These are phyloP conservation scores for Apantesis nais DNA, from an alignment of 2,888 invertebrate genomes.

Conservation along the genomic window DNA sequence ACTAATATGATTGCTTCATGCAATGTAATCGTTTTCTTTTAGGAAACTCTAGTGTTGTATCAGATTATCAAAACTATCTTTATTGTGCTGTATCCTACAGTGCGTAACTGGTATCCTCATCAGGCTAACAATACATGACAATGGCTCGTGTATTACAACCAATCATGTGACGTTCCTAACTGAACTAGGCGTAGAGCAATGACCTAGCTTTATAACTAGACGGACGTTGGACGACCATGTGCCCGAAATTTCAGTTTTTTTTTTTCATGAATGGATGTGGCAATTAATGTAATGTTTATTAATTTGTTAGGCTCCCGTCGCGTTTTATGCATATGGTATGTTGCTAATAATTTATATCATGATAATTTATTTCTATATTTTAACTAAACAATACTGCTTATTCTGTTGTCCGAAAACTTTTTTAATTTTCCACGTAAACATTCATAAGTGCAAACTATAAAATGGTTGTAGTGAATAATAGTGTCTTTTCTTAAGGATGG, in stretches of 20 bases:
- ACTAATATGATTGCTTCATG: no score
- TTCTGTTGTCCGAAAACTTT: no score
- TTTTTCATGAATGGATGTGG: constrained; percentile 8
- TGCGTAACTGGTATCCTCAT: constrained; percentile 58
- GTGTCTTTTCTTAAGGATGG: no score
- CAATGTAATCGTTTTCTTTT: not conserved
- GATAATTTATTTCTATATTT: not conserved
- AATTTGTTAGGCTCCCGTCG: not conserved
- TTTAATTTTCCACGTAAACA: no score
- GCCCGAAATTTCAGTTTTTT: constrained; percentile 14
- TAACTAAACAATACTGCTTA: no score
- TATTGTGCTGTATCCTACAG: not conserved
- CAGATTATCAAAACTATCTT: not conserved
- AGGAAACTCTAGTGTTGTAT: not conserved
- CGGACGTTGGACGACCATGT: constrained; percentile 48
- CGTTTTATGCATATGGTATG: not conserved
- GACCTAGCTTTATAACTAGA: constrained; percentile 54
- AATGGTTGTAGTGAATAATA: no score
- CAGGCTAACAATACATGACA: constrained; percentile 43
- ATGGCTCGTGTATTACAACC: constrained; percentile 31
- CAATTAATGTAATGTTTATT: constrained; percentile 1
- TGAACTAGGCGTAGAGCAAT: constrained; percentile 53
- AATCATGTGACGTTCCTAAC: constrained; percentile 31
- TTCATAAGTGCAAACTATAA: no score
- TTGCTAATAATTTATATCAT: not conserved